Conservation (phyloP, 2,888 invertebrate genomes). For the Plebejus anna region DNA sequence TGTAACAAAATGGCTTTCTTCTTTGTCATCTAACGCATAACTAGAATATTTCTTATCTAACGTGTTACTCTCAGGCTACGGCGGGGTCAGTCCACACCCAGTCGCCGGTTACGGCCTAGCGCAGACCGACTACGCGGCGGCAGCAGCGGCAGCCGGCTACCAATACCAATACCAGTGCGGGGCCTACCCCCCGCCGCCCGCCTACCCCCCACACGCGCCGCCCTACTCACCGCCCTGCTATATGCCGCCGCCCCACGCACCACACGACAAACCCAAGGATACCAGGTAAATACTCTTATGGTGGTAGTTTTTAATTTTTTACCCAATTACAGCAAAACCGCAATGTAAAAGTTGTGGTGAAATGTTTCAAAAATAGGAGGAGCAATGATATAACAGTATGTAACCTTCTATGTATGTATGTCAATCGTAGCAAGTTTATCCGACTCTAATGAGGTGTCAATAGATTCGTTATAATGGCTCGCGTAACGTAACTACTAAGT, state of each 20-base stretch:
- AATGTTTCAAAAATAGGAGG: no score
- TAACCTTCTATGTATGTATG: no score
- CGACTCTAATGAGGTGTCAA: no score
- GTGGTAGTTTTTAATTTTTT: background rate
- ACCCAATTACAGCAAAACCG: background rate
- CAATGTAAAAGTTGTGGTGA: no score
- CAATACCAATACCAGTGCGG: constrained; percentile 79
- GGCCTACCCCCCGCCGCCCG: constrained; percentile 81
- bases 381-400: no score
- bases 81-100: constrained; percentile 91
- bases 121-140: constrained; percentile 90
- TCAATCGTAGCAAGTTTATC: no score
- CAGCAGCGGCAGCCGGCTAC: constrained; percentile 83
- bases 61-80: constrained; percentile 82
- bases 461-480: no score
- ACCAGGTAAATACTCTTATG: constrained; percentile 80
- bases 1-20: no score
- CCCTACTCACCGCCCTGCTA: constrained; percentile 91
- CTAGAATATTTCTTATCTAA: background rate
- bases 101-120: constrained; percentile 87
- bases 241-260: constrained; percentile 92
- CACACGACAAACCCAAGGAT: constrained; percentile 89
- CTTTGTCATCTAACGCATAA: no score
- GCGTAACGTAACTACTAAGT: no score
- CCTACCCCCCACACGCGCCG: constrained; percentile 84